Base-by-base conservation (phyloP, 2,797 vertebrate species). In the Sandelia bainsii region DNA sequence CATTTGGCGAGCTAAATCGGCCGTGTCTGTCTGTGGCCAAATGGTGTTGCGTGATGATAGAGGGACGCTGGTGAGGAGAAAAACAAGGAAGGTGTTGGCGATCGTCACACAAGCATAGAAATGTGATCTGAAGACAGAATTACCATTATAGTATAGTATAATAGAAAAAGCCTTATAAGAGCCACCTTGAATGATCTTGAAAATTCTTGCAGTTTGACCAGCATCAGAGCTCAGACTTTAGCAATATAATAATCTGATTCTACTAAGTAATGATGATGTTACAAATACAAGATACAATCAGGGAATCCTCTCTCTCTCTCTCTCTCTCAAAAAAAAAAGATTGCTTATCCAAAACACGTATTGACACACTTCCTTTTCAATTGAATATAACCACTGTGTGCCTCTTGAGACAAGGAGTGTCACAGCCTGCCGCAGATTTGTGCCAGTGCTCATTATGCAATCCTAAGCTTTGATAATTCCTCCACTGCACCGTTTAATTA, bases 401-500 rank as follows among this genome's bases (percentile, higher is more conserved):
- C 83, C 86, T 85, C 83, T 67, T 20, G 87, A 87, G 84, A 87
- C 89, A 77, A 85, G 86, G 82, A 89, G 86, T 88, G 87, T 90
- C 83, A 79, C 78, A 61, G 79, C 80, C 80, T 80, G 85, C 84
- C 32, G 62, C 83, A 90, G 72, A 84, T 83, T 87, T 86, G 79
- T 86, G 86, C 81, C 84, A 82, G 84, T 71, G 83, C 75, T 90
- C 85, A 87, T 93, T 92, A 93, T 87, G 91, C 91, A 93, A 91
- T 89, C 83, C 61, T 82, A 82, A 87, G 87, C 90, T 89, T 86
- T 87, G 88, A 91, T 92, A 86, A 93, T 91, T 92, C 90, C 86
- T 89, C 82, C 87, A 83, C 79, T 82, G 86, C 87, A 86, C 82
- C 80, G 75, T 92, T 92, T 94, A 93, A 94, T 93, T 92, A 90